Conservation (phyloP, 2,888 invertebrate species). For the Drosophila tripunctata region DNA sequence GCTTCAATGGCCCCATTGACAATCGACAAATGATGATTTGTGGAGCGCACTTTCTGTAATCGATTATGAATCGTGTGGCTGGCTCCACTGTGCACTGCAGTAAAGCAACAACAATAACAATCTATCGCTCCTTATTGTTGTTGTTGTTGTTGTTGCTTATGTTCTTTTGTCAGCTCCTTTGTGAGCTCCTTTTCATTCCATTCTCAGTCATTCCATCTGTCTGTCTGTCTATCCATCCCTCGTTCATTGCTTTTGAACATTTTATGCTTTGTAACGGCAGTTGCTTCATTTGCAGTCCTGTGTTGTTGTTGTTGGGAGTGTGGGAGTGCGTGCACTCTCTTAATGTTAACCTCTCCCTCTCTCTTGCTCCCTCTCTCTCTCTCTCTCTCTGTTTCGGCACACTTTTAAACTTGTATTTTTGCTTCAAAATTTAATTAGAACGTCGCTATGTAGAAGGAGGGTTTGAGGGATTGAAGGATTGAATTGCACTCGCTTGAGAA, state of each 20-base stretch:
- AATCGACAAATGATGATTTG: slow-evolving; percentile 44
- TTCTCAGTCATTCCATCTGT: slow-evolving; percentile 25
- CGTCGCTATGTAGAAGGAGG: slow-evolving; percentile 12
- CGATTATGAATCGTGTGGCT: slow-evolving; percentile 38
- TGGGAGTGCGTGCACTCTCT: slow-evolving; percentile 16
- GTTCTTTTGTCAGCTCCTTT: slow-evolving; percentile 52
- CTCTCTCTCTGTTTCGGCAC: slow-evolving; percentile 29
- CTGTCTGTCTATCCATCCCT: slow-evolving; percentile 9
- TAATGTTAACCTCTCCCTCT: slow-evolving; percentile 4
- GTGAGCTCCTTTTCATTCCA: slow-evolving; percentile 31
- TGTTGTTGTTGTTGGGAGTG: slow-evolving; percentile 27
- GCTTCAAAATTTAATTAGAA: slow-evolving; percentile 63
- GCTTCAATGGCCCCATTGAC: slow-evolving; percentile 23
- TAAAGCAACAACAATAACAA: slow-evolving; percentile 4
- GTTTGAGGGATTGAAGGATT: slow-evolving; percentile 26
- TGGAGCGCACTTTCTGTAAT: slow-evolving; percentile 23
- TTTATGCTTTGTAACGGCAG: slow-evolving; percentile 46
- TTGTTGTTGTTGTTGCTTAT: slow-evolving; percentile 17
- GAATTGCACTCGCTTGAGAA: slow-evolving; percentile 41
- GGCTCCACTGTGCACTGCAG: slow-evolving; percentile 7
- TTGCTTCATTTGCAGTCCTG: slow-evolving; percentile 56
- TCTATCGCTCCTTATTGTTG: slow-evolving; percentile 25
- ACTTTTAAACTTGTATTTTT: slow-evolving; percentile 42
- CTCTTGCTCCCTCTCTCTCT: slow-evolving; percentile 8
- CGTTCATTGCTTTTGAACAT: slow-evolving; percentile 31